These are phyloP conservation scores for Hemistola chrysoprasaria DNA, from an alignment of 2,888 invertebrate genomes.

Conservation along the genomic window DNA sequence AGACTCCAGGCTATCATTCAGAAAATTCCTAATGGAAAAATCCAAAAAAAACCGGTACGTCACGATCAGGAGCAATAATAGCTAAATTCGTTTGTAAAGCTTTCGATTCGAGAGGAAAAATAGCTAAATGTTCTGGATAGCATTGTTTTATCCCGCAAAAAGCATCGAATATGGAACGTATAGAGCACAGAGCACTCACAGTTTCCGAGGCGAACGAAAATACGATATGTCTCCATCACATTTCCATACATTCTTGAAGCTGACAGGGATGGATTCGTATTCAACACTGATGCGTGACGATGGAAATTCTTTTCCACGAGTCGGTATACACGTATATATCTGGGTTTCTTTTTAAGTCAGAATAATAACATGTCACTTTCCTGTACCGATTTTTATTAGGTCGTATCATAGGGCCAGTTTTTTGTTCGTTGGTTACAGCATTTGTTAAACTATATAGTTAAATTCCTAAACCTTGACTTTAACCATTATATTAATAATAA, in stretches of 20 bases:
- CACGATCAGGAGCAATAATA: too few species aligned
- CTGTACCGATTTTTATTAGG: slow-evolving; percentile 15
- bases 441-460: too few species aligned
- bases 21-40: too few species aligned
- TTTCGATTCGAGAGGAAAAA: slow-evolving; percentile 51
- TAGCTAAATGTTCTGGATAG: slow-evolving; percentile 54
- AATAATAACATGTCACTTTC: slow-evolving; percentile 18
- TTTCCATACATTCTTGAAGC: slow-evolving; percentile 63
- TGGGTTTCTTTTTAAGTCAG: slow-evolving; percentile 18
- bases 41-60: too few species aligned
- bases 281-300: slow-evolving; percentile 57
- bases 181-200: slow-evolving; percentile 53
- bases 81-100: background rate
- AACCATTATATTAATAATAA: too few species aligned
- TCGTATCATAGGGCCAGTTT: slow-evolving; percentile 1
- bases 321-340: slow-evolving; percentile 33
- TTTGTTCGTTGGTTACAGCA: too few species aligned
- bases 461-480: too few species aligned
- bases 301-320: slow-evolving; percentile 46
- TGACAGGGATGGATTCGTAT: slow-evolving; percentile 53
- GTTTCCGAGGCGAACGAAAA: slow-evolving; percentile 56
- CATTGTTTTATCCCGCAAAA: slow-evolving; percentile 66
- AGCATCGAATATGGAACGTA: slow-evolving; percentile 62
- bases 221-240: slow-evolving; percentile 73
- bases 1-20: too few species aligned